Conservation (phyloP, 2,888 invertebrate genomes). For the Dermolepida albohirtum region DNA sequence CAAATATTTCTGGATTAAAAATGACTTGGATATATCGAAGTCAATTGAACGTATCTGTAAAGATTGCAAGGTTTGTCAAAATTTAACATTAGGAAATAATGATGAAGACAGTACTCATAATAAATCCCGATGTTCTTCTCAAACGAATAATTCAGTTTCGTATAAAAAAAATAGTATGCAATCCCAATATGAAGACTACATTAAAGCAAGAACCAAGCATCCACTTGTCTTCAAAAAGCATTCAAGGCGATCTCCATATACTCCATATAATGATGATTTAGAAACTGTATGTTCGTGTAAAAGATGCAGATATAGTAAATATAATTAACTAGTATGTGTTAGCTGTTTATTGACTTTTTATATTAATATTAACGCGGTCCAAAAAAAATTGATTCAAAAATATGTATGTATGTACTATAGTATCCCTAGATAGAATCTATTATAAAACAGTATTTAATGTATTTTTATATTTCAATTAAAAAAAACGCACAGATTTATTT, state of each 20-base stretch:
- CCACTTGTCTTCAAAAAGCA: not conserved
- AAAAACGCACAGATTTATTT: too few relatives aligned
- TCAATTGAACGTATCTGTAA: not conserved
- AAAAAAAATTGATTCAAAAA: too few relatives aligned
- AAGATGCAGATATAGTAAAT: constrained; percentile 1
- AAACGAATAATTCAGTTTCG: too few relatives aligned
- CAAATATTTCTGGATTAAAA: constrained; percentile 45
- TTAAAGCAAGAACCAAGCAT: constrained; percentile 7
- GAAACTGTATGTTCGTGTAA: constrained; percentile 5
- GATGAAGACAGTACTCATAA: not conserved
- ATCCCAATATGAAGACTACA: not conserved
- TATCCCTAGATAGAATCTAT: too few relatives aligned
- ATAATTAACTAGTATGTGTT: not conserved
- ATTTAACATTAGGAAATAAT: not conserved
- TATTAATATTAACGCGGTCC: too few relatives aligned
- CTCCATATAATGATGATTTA: not conserved
- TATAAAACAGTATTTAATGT: too few relatives aligned
- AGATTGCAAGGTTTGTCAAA: not conserved
- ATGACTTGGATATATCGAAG: not conserved
- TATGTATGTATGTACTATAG: too few relatives aligned
- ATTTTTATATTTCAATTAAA: too few relatives aligned
- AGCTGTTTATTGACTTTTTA: too few relatives aligned
- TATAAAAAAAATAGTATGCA: too few relatives aligned
- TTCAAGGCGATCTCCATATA: not conserved
- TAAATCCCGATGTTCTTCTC: too few relatives aligned